A percentile compares a stretch with the other conserved stretches of the same genome.
phyloP scores from a whole-genome alignment of 2,113 vertebrate genomes.

The Istiophorus platypterus region DNA sequence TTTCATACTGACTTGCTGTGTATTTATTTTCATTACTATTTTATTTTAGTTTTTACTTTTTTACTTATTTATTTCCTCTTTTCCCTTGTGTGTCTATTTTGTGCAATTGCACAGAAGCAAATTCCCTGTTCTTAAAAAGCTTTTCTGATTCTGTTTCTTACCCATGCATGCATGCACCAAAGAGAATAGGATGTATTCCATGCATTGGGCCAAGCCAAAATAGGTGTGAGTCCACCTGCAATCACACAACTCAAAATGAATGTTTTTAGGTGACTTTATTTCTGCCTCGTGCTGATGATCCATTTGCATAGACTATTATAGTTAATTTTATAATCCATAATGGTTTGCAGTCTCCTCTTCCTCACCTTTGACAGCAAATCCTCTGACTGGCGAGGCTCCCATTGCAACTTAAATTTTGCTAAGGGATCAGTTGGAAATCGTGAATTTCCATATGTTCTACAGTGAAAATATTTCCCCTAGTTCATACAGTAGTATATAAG shows the following conservation, averaged over 20 bases:
- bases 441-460: background rate
- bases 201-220: background rate
- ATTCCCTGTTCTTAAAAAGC: background rate
- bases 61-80: too few species aligned
- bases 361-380: background rate
- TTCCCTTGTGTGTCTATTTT: too few species aligned
- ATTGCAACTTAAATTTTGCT: background rate
- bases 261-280: background rate
- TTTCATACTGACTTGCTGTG: too few species aligned
- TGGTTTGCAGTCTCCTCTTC: background rate
- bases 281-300: background rate
- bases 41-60: too few species aligned
- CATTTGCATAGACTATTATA: background rate
- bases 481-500: background rate
- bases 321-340: background rate
- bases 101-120: background rate
- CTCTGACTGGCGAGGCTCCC: background rate
- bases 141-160: background rate
- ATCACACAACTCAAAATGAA: background rate
- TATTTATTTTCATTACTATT: too few species aligned
- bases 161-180: constrained; percentile 20
- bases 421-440: background rate
- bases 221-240: constrained; percentile 1
- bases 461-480: background rate
- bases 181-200: constrained; percentile 19